Evolutionary conservation across 2,797 vertebrate genomes (phyloP), one percentile per base, ranked within the genome.

Genomic region (Zenarchopterus dispar): DNA sequence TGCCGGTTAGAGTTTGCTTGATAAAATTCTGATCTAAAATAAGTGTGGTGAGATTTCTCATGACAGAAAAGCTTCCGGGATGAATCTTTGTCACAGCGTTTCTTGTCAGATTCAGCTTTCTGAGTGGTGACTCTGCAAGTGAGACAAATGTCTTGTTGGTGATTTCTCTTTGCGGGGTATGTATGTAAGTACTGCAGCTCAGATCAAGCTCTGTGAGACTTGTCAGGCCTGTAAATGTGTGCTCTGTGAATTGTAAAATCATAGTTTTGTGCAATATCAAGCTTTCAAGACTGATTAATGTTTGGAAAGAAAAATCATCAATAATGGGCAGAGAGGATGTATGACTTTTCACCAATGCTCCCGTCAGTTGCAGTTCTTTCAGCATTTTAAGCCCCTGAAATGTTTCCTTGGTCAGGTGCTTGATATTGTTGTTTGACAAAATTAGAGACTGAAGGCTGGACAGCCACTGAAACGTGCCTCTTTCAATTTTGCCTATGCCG

Each of bases 21-120:
- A 99, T 96, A 60, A 91, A 94, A 86, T 99, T 99, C 33, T 89
- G 66, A n/a, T 94, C 94, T 10, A 99, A 87, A 61, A 95, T 63
- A 4, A 99, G 95, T 24, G 67, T 70, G 44, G 90, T 90, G 43
- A 99, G 92, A n/a, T 93, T 93, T 43, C 71, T 47, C 47, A 98
- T 63, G 59, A 50, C 75, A 2, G 89, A 94, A 86, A 99, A 98
- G n/a, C 94, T 86, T 28, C 84, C 85, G 0, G 80, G 81, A 18
- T 86, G 80, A 39, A 99, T 86, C 48, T 69, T 80, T 5, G 46
- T 75, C 41, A 98, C 90, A 61, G 77, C 90, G 43, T 92, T 91
- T 76, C 77, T 92, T 18, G 93, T 94, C 49, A 99, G 91, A 74
- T 98, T 96, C n/a, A 99, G 90, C 31, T 74, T 73, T 3, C 75